Evolutionary conservation across 2,888 invertebrate genomes (phyloP).

Genomic region (Heliconius hortense): DNA sequence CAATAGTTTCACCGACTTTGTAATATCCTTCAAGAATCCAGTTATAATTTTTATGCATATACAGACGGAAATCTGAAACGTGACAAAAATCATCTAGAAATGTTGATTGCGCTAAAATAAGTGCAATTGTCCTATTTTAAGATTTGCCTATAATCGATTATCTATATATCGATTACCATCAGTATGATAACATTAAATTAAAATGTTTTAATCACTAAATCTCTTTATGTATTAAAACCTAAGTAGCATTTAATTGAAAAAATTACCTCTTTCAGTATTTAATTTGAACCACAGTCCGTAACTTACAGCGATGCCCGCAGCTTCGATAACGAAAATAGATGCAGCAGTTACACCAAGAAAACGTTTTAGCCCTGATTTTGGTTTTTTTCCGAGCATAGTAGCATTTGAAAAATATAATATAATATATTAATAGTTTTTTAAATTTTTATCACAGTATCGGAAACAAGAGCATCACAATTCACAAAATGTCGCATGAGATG

Average conservation of each 20-base stretch:
- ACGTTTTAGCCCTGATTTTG: slow-evolving; percentile 80
- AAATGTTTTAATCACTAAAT: not conserved
- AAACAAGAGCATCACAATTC: slow-evolving; percentile 34
- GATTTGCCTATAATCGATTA: slow-evolving; percentile 3
- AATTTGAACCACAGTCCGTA: slow-evolving; percentile 86
- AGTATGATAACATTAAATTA: not conserved
- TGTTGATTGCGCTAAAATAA: not conserved
- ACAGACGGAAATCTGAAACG: slow-evolving; percentile 86
- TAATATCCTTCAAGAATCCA: slow-evolving; percentile 86
- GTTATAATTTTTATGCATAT: slow-evolving; percentile 85
- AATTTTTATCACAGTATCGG: slow-evolving; percentile 35
- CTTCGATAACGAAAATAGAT: slow-evolving; percentile 83
- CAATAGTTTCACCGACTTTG: slow-evolving; percentile 84
- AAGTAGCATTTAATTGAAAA: not conserved
- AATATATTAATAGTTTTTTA: slow-evolving; percentile 12
- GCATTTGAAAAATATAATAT: slow-evolving; percentile 21
- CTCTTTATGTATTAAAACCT: too few relatives aligned
- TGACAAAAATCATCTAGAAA: slow-evolving; percentile 5
- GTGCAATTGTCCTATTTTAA: slow-evolving; percentile 8
- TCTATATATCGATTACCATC: not conserved
- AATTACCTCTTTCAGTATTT: slow-evolving; percentile 86
- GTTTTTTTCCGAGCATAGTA: slow-evolving; percentile 86
- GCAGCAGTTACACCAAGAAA: slow-evolving; percentile 79
- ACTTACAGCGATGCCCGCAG: slow-evolving; percentile 79
- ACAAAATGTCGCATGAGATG: slow-evolving; percentile 51